Percentiles rank a stretch among this genome's conserved stretches.
Conservation (phyloP, 2,888 invertebrate species). For the Schizaphis graminum region DNA sequence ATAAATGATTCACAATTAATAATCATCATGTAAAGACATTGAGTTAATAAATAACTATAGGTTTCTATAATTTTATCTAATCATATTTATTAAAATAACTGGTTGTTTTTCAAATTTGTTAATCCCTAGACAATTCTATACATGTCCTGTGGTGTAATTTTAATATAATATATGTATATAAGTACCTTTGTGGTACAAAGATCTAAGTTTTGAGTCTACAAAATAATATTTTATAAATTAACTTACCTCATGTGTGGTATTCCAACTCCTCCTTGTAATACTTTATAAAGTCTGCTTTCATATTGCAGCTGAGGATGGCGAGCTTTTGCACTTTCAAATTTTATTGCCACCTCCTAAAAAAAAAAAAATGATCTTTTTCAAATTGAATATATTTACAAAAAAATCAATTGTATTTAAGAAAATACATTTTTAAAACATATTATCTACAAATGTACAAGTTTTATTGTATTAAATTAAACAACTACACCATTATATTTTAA, state of each 20-base stretch:
- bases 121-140: background rate
- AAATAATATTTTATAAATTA: conserved; percentile 3
- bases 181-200: background rate
- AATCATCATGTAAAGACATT: background rate
- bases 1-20: background rate
- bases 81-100: background rate
- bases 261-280: conserved; percentile 96
- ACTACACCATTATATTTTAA: background rate
- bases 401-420: background rate
- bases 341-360: conserved; percentile 96
- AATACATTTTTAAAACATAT: background rate
- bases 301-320: conserved; percentile 99
- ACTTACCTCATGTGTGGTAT: conserved; percentile 94
- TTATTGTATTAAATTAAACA: background rate
- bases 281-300: conserved; percentile 98
- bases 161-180: background rate
- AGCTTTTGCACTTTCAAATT: conserved; percentile 96
- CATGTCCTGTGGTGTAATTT: background rate
- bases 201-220: background rate
- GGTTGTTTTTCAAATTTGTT: background rate
- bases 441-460: background rate
- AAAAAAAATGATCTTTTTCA: background rate
- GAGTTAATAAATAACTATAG: background rate
- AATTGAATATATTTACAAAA: background rate
- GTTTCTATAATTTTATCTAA: background rate